Evolutionary conservation across 35 echinoderm and acorn worm genomes (phyloP).

Genomic region (Diadema setosum): DNA sequence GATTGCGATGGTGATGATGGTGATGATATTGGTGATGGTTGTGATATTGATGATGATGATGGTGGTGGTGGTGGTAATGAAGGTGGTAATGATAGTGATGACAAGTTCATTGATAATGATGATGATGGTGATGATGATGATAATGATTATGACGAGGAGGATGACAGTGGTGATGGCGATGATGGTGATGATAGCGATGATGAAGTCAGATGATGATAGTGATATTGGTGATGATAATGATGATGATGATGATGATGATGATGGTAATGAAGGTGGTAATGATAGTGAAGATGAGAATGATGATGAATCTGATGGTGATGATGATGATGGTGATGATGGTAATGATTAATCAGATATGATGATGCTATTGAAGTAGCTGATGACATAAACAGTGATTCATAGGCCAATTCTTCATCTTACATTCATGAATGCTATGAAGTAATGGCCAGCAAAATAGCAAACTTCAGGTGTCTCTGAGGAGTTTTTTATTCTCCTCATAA

Average conservation of each 20-base stretch:
- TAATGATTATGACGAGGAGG: neutral
- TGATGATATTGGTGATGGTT: neutral
- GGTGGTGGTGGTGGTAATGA: neutral
- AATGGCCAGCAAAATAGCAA: too few species aligned
- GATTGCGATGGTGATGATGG: neutral
- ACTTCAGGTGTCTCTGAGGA: too few species aligned
- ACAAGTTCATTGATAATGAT: neutral
- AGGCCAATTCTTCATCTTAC: too few species aligned
- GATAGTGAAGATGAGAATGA: neutral
- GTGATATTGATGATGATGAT: neutral
- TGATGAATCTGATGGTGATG: neutral
- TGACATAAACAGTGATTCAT: too few species aligned
- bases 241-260: neutral
- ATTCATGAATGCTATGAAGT: too few species aligned
- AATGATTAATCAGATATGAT: neutral
- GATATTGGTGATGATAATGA: neutral
- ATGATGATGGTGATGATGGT: neutral
- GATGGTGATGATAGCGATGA: neutral
- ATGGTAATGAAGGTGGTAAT: neutral
- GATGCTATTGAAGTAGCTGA: too few species aligned
- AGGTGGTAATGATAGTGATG: neutral
- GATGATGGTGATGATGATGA: neutral
- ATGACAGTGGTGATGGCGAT: neutral
- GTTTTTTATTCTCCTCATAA: too few species aligned
- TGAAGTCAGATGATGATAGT: neutral